Conservation (phyloP, 1,140 invertebrate species). For the Mycetomoellerius zeteki region DNA sequence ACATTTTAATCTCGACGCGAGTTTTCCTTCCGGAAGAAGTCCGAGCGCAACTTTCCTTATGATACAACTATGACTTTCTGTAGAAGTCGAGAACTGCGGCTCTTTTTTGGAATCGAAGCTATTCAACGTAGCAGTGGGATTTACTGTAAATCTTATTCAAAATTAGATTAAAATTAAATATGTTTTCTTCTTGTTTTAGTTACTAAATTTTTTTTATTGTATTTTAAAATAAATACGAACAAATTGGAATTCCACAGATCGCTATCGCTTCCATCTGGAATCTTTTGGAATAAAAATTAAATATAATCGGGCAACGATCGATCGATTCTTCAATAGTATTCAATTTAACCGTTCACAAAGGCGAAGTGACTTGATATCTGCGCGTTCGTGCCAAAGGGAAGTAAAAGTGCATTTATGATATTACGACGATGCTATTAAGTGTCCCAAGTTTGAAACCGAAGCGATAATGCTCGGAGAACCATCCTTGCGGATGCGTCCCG, state of each 20-base stretch:
- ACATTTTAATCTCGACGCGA: slow-evolving; percentile 65
- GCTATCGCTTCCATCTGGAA: not conserved
- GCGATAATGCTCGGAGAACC: slow-evolving; percentile 57
- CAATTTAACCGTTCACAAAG: slow-evolving; percentile 6
- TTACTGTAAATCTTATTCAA: not conserved
- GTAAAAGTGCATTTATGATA: slow-evolving; percentile 63
- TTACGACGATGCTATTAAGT: slow-evolving; percentile 65
- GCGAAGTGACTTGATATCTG: not conserved
- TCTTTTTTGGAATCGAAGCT: not conserved
- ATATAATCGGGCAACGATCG: not conserved
- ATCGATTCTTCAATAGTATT: not conserved
- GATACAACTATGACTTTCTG: slow-evolving; percentile 19
- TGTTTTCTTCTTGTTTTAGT: too few species aligned
- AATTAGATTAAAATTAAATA: slow-evolving; percentile 1
- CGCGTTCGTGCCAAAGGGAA: slow-evolving; percentile 15
- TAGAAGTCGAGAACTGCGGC: not conserved
- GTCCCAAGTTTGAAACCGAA: slow-evolving; percentile 43
- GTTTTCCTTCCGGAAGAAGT: slow-evolving; percentile 49
- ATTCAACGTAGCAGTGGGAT: not conserved
- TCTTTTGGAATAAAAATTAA: not conserved
- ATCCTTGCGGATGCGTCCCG: slow-evolving; percentile 46
- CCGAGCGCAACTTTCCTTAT: slow-evolving; percentile 37
- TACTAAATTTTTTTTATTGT: not conserved
- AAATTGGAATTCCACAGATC: not conserved
- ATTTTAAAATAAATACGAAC: not conserved